Evolutionary conservation across 2,113 vertebrate genomes (phyloP).

Genomic region (Mustelus asterias): DNA sequence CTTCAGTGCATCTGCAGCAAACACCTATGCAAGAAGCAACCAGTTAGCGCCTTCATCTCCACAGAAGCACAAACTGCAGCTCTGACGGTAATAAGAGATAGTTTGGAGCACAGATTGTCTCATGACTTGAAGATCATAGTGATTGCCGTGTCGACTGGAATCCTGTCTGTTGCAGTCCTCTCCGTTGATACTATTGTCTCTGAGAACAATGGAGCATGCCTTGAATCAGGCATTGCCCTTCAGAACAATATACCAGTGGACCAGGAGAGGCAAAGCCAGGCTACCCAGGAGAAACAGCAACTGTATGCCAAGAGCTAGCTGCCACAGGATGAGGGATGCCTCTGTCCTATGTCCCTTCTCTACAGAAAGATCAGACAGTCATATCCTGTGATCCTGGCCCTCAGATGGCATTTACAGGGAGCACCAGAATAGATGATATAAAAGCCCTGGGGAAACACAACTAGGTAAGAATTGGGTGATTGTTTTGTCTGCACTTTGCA

Average conservation of each 20-base stretch:
- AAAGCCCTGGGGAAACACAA: not conserved
- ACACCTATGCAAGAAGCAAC: not conserved
- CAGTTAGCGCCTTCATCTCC: not conserved
- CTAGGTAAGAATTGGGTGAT: not conserved
- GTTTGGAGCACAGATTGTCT: not conserved
- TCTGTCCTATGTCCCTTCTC: not conserved
- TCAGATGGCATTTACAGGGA: not conserved
- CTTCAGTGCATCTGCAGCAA: not conserved
- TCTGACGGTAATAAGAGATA: not conserved
- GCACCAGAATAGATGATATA: not conserved
- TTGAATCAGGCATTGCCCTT: not conserved
- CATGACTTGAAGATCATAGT: not conserved
- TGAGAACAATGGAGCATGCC: not conserved
- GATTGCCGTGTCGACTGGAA: not conserved
- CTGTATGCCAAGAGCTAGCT: not conserved
- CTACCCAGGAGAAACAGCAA: not conserved
- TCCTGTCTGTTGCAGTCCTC: not conserved
- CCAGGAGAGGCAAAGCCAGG: not conserved
- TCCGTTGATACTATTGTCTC: not conserved
- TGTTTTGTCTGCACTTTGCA: not conserved
- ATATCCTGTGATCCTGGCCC: not conserved
- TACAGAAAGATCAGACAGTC: not conserved
- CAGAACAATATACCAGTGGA: not conserved
- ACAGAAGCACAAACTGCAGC: not conserved
- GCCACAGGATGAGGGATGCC: not conserved